Percentiles rank a stretch among this genome's conserved stretches.
Evolutionary conservation across 2,113 vertebrate genomes (phyloP).

Genomic region (Carassius gibelio): DNA sequence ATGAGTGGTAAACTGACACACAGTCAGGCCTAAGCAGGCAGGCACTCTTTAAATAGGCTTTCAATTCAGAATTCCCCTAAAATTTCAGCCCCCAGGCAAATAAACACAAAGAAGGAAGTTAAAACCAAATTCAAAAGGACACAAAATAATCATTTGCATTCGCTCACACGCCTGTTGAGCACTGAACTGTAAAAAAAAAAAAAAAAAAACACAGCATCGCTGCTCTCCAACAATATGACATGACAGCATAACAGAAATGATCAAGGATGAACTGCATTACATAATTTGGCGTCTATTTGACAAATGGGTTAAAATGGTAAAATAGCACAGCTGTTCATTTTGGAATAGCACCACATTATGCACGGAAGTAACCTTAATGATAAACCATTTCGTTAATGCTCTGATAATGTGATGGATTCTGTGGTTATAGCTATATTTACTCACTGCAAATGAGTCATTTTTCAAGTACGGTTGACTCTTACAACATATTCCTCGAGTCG

Average conservation of each 20-base stretch:
- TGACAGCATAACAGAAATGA: not conserved
- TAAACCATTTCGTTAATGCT: not conserved
- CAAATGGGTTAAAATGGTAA: not conserved
- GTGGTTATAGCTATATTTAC: not conserved
- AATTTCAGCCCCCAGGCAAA: conserved; percentile 57
- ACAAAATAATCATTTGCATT: conserved; percentile 65
- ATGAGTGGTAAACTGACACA: conserved; percentile 62
- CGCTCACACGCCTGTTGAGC: conserved; percentile 42
- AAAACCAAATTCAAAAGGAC: conserved; percentile 51
- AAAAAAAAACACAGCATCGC: not conserved
- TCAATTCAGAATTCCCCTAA: conserved; percentile 70
- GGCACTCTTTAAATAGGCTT: conserved; percentile 66
- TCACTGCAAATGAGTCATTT: not conserved
- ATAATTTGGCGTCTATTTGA: not conserved
- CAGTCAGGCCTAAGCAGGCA: conserved; percentile 56
- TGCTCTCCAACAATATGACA: not conserved
- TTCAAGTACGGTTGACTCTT: too few relatives aligned
- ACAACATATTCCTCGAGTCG: not conserved
- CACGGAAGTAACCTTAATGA: not conserved
- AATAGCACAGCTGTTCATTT: not conserved
- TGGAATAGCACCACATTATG: not conserved
- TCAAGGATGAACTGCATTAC: not conserved
- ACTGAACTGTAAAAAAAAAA: not conserved
- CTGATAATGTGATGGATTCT: not conserved
- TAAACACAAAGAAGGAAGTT: conserved; percentile 71